Percentiles rank a stretch among this genome's conserved stretches.
Conservation (phyloP, 1,140 invertebrate species). For the Solenopsis invicta region DNA sequence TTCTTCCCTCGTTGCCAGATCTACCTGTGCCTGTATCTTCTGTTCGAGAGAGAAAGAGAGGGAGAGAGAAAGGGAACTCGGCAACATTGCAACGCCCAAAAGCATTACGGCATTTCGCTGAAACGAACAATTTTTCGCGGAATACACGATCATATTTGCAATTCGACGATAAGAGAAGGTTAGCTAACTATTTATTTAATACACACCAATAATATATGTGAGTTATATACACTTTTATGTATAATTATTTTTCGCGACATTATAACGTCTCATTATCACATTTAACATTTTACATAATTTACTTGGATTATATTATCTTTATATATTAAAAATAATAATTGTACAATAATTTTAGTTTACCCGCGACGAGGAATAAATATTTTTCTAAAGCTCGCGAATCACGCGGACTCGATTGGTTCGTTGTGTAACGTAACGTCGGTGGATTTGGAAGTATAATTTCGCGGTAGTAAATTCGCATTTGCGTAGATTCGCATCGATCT, state of each 20-base stretch:
- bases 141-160: background rate
- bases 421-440: constrained; percentile 26
- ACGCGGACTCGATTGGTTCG: background rate
- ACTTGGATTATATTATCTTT: background rate
- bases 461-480: constrained; percentile 33
- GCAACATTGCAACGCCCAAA: constrained; percentile 15
- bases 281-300: background rate
- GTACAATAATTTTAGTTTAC: no score
- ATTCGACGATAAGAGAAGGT: constrained; percentile 14
- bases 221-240: background rate
- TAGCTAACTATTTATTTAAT: background rate
- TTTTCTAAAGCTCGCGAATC: background rate
- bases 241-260: background rate
- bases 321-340: background rate
- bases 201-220: background rate
- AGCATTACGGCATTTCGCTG: constrained; percentile 38
- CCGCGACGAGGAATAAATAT: background rate
- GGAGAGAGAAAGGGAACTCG: background rate
- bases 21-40: constrained; percentile 31
- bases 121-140: constrained; percentile 25
- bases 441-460: constrained; percentile 37
- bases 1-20: constrained; percentile 43
- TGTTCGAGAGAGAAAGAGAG: background rate
- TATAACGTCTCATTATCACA: background rate
- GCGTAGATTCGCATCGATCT: constrained; percentile 53